phyloP scores from a whole-genome alignment of 2,888 invertebrate genomes.

The Rhodophaea formosa region DNA sequence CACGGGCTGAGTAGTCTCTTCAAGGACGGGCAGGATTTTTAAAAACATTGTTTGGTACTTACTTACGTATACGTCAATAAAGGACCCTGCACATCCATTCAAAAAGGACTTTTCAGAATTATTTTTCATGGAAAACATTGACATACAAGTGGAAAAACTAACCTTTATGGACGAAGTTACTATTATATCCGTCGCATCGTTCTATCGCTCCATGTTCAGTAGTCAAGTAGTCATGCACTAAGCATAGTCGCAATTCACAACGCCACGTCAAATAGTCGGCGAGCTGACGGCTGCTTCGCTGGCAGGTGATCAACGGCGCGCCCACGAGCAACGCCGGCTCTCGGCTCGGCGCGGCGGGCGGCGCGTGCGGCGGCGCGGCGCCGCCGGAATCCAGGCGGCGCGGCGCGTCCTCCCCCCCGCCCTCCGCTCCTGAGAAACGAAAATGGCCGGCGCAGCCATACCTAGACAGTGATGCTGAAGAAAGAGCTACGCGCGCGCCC shows the following conservation, averaged over 20 bases:
- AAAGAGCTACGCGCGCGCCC: conserved; percentile 47
- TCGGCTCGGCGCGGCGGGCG: conserved; percentile 33
- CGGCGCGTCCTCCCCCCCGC: conserved; percentile 73
- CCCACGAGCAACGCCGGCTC: conserved; percentile 35
- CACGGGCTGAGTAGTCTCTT: too few species aligned
- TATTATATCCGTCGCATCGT: not conserved
- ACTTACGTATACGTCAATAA: too few species aligned
- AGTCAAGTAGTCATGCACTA: not conserved
- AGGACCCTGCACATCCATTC: too few species aligned
- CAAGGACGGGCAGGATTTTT: too few species aligned
- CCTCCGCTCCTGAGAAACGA: conserved; percentile 85
- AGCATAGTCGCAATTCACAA: conserved; percentile 1
- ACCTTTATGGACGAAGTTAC: too few species aligned
- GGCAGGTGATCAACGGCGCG: conserved; percentile 72
- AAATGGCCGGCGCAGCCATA: conserved; percentile 82
- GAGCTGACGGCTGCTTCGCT: conserved; percentile 12
- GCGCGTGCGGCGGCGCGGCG: conserved; percentile 31
- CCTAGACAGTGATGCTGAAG: conserved; percentile 39
- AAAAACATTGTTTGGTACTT: too few species aligned
- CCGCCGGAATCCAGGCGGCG: conserved; percentile 62
- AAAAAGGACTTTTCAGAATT: too few species aligned
- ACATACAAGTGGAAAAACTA: too few species aligned
- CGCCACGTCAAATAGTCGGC: conserved; percentile 13
- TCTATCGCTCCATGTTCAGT: not conserved
- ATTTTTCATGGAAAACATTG: too few species aligned